These are phyloP conservation scores for Tolypeutes matacus DNA, from an alignment of 2,797 vertebrate species.

Conservation along the genomic window DNA sequence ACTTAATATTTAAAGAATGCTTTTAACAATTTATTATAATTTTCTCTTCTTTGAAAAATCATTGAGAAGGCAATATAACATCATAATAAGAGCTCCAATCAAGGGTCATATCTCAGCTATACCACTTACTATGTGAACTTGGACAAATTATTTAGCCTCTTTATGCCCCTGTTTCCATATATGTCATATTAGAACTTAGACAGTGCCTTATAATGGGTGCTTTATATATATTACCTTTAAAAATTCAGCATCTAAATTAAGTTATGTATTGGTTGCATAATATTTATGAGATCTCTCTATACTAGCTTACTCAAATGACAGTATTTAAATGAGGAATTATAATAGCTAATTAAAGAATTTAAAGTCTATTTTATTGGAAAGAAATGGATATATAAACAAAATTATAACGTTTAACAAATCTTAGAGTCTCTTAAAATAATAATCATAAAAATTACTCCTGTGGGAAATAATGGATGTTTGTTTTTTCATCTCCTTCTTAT, in stretches of 20 bases:
- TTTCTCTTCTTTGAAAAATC: background rate
- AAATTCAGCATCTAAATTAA: conserved; percentile 1
- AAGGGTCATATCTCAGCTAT: background rate
- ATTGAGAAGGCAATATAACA: background rate
- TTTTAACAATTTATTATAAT: background rate
- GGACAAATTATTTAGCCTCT: background rate
- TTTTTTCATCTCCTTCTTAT: background rate
- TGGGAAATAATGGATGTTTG: background rate
- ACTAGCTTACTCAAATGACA: background rate
- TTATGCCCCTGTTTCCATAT: too few relatives aligned
- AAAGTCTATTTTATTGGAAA: conserved; percentile 32
- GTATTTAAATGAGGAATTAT: conserved; percentile 40
- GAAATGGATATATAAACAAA: background rate
- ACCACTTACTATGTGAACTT: background rate
- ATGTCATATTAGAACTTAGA: background rate
- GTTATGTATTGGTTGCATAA: background rate
- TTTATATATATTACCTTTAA: background rate
- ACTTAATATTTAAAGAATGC: background rate
- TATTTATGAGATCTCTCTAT: background rate
- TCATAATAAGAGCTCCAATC: background rate
- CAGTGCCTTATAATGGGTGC: background rate
- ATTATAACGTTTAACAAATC: background rate
- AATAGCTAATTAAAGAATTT: background rate
- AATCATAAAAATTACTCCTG: background rate
- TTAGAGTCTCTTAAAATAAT: conserved; percentile 30